phyloP scores from a whole-genome alignment of 2,113 vertebrate species.

The Semnornis frantzii region DNA sequence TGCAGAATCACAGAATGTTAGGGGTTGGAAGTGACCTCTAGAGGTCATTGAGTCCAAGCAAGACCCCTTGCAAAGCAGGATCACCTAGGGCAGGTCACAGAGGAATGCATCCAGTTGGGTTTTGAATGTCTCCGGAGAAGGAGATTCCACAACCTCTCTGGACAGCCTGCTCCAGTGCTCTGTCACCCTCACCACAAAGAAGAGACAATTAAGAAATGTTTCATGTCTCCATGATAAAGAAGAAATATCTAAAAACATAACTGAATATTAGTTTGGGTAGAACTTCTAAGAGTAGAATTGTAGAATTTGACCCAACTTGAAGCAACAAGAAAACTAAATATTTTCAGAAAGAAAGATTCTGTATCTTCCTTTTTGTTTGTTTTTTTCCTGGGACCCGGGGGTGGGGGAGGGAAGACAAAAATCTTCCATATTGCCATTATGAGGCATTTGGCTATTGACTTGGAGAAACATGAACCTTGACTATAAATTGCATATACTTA shows the following conservation, averaged over 20 bases:
- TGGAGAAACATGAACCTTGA: neutral
- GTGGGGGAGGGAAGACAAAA: neutral
- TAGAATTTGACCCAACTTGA: neutral
- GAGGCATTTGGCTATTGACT: neutral
- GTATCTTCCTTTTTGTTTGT: too few species aligned
- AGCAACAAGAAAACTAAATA: neutral
- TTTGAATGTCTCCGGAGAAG: too few species aligned
- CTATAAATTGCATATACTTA: neutral
- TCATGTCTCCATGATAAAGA: neutral
- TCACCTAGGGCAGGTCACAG: too few species aligned
- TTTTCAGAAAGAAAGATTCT: neutral
- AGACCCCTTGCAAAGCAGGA: too few species aligned
- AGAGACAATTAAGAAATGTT: constrained; percentile 24
- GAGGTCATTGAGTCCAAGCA: too few species aligned
- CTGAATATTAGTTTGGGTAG: neutral
- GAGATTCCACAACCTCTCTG: too few species aligned
- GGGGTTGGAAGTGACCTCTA: too few species aligned
- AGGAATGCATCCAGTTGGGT: too few species aligned
- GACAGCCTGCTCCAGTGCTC: too few species aligned
- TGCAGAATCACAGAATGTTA: too few species aligned
- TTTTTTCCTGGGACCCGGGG: neutral
- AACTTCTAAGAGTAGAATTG: neutral
- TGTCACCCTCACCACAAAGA: neutral
- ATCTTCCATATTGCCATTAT: neutral
- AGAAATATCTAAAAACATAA: neutral